These are phyloP conservation scores for Monochamus alternatus DNA, from an alignment of 2,888 invertebrate species.

Conservation along the genomic window DNA sequence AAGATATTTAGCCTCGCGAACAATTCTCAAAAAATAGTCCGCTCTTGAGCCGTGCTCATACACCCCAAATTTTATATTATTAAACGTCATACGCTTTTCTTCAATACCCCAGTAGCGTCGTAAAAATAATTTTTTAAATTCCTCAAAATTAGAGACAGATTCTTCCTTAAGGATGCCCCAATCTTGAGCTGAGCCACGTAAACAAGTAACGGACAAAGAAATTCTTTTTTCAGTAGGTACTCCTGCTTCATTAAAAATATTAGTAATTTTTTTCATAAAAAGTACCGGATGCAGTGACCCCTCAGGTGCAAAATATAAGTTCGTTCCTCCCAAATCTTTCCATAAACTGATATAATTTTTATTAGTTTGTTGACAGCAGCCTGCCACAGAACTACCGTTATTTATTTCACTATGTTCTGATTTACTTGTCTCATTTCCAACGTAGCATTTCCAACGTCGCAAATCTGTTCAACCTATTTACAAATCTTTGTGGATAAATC, in stretches of 20 bases:
- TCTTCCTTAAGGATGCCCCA: conserved; percentile 37
- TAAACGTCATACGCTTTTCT: conserved; percentile 34
- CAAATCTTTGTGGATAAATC: background rate
- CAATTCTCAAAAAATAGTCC: conserved; percentile 39
- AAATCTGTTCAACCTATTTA: background rate
- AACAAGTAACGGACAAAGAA: conserved; percentile 27
- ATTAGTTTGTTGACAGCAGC: background rate
- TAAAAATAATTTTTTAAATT: conserved; percentile 36
- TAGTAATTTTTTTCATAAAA: conserved; percentile 38
- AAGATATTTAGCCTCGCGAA: conserved; percentile 23
- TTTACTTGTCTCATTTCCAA: too few species aligned
- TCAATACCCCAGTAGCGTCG: conserved; percentile 39
- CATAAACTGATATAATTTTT: background rate
- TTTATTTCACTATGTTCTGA: background rate
- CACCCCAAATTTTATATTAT: conserved; percentile 33
- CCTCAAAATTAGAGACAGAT: conserved; percentile 21
- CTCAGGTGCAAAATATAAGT: conserved; percentile 24
- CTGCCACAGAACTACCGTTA: background rate
- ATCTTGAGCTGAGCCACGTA: conserved; percentile 41
- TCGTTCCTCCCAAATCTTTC: conserved; percentile 14
- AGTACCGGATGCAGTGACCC: conserved; percentile 33
- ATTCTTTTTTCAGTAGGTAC: conserved; percentile 34
- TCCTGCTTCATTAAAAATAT: conserved; percentile 37
- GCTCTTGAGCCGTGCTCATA: conserved; percentile 29
- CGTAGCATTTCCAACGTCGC: background rate